These are phyloP conservation scores for Galerucella pusilla DNA, from an alignment of 2,888 invertebrate species.

Conservation along the genomic window DNA sequence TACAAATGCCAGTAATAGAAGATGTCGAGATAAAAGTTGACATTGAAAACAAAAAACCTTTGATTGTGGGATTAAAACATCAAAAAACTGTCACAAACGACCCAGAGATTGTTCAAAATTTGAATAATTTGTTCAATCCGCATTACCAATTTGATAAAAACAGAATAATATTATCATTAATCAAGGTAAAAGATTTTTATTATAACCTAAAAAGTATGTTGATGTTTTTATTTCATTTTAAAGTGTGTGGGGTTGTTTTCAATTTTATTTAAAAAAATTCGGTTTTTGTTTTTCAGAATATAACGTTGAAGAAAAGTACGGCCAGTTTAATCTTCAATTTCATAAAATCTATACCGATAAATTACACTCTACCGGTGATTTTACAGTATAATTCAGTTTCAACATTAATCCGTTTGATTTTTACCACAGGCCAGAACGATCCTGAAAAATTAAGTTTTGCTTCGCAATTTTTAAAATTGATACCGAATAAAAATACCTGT, in stretches of 20 bases:
- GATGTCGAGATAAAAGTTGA: conserved; percentile 58
- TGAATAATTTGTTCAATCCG: conserved; percentile 56
- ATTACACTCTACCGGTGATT: conserved; percentile 50
- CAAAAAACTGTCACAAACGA: conserved; percentile 42
- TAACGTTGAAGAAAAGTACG: conserved; percentile 50
- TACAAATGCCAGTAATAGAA: conserved; percentile 70
- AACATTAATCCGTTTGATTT: conserved; percentile 58
- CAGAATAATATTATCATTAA: conserved; percentile 56
- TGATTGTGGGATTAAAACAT: conserved; percentile 49
- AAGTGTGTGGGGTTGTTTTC: neutral
- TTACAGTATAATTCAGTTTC: conserved; percentile 55
- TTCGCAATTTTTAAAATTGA: conserved; percentile 44
- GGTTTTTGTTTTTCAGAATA: conserved; percentile 51
- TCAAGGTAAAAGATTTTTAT: conserved; percentile 56
- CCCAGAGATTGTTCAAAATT: conserved; percentile 46
- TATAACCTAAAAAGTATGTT: neutral
- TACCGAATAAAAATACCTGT: conserved; percentile 49
- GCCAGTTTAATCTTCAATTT: conserved; percentile 54
- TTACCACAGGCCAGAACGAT: conserved; percentile 45
- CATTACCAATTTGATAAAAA: conserved; percentile 57
- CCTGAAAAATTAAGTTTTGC: conserved; percentile 49
- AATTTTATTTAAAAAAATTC: neutral
- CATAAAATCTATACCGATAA: conserved; percentile 55
- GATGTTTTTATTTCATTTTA: too few species aligned
- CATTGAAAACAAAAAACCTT: conserved; percentile 54